Evolutionary conservation across 2,888 invertebrate species (phyloP).

Genomic region (Carpatolechia fugitivella): DNA sequence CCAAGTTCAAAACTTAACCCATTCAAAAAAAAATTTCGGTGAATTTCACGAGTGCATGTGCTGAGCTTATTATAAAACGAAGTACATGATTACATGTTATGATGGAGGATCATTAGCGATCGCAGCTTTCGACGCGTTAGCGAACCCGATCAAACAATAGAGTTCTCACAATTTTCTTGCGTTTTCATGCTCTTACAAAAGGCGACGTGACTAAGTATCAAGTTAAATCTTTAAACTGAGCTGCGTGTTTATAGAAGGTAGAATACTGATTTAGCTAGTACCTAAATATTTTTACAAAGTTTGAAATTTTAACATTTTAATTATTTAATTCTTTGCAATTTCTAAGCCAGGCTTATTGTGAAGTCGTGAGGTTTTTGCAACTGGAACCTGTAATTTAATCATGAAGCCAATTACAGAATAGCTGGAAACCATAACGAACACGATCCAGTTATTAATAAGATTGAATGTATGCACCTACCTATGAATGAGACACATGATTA

Average conservation of each 20-base stretch:
- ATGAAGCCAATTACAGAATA: background rate
- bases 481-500: constrained; percentile 25
- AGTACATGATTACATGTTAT: constrained; percentile 3
- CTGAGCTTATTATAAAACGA: background rate
- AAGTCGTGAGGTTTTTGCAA: background rate
- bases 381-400: constrained; percentile 1
- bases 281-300: no score
- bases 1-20: background rate
- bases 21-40: background rate
- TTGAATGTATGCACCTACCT: constrained; percentile 9
- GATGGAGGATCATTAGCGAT: constrained; percentile 9
- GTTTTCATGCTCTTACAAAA: constrained; percentile 16
- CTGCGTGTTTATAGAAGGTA: background rate
- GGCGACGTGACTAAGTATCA: background rate
- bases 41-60: background rate
- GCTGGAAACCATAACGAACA: constrained; percentile 9
- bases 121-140: constrained; percentile 12
- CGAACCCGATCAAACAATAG: constrained; percentile 7
- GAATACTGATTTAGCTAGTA: no score
- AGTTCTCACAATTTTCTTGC: constrained; percentile 18
- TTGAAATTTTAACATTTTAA: background rate
- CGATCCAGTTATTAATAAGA: constrained; percentile 21
- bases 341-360: background rate
- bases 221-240: background rate
- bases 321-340: background rate